These are phyloP conservation scores for Neoniphon sammara DNA, from an alignment of 2,797 vertebrate genomes.

Conservation along the genomic window DNA sequence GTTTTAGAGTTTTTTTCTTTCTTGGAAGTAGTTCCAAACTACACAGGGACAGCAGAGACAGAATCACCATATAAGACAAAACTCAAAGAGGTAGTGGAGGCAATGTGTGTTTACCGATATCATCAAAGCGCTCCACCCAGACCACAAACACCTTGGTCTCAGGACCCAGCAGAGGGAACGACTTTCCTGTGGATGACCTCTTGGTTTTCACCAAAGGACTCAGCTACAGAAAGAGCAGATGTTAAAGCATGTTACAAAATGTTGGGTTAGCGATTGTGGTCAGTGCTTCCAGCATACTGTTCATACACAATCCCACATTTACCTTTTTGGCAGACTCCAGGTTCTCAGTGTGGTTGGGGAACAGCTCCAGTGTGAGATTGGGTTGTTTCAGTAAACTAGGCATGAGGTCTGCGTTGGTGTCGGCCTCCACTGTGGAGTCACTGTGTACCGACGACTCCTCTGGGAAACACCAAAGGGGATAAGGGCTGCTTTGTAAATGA, in stretches of 20 bases:
- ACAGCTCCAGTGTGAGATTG: conserved; percentile 93
- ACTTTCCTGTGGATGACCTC: conserved; percentile 89
- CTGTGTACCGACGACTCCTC: conserved; percentile 92
- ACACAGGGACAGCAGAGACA: no score
- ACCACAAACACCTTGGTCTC: conserved; percentile 97
- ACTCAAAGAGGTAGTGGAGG: no score
- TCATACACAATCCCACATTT: conserved; percentile 35
- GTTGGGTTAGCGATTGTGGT: background rate
- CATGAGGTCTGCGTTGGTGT: conserved; percentile 89
- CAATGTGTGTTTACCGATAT: conserved; percentile 86
- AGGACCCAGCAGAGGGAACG: conserved; percentile 91
- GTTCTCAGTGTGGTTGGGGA: conserved; percentile 93
- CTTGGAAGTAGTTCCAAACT: no score
- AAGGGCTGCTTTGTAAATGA: conserved; percentile 19
- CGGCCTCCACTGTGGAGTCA: conserved; percentile 89
- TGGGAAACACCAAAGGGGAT: conserved; percentile 46
- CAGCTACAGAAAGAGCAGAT: conserved; percentile 72
- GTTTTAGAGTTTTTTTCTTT: no score
- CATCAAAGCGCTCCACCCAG: conserved; percentile 96
- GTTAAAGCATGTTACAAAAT: background rate
- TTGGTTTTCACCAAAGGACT: conserved; percentile 92
- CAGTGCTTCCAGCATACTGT: background rate
- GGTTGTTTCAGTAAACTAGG: conserved; percentile 89
- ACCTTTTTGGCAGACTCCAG: conserved; percentile 92
- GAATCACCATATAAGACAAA: no score